phyloP scores from a whole-genome alignment of 2,888 invertebrate species.

The Philereme transversata region DNA sequence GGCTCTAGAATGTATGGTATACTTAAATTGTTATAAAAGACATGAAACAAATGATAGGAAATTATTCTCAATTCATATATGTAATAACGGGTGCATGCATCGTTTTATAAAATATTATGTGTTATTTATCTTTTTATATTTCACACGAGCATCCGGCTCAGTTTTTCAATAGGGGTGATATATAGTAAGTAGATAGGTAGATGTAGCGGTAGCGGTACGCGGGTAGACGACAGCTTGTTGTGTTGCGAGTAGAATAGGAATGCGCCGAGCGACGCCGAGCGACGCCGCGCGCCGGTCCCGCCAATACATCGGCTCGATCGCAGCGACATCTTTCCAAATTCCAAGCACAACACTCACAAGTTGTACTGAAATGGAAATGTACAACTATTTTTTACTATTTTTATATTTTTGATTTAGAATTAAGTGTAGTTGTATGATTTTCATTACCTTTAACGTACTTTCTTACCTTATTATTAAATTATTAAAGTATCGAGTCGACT shows the following conservation, averaged over 20 bases:
- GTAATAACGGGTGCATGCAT: constrained; percentile 81
- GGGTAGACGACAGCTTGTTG: constrained; percentile 51
- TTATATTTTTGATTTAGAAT: constrained; percentile 83
- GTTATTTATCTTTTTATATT: constrained; percentile 84
- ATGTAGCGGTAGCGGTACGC: constrained; percentile 34
- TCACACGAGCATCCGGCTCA: constrained; percentile 74
- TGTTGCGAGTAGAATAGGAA: constrained; percentile 30
- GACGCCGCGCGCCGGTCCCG: constrained; percentile 13
- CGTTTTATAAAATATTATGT: constrained; percentile 77
- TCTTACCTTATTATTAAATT: constrained; percentile 74
- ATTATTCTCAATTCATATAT: constrained; percentile 79
- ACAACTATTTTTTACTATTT: constrained; percentile 84
- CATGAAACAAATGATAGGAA: constrained; percentile 80
- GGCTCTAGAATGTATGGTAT: constrained; percentile 78
- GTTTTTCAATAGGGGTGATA: constrained; percentile 74
- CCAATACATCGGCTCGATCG: constrained; percentile 21
- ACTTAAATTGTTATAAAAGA: constrained; percentile 81
- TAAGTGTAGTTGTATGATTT: constrained; percentile 81
- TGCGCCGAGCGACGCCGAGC: too few species aligned
- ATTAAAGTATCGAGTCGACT: constrained; percentile 65
- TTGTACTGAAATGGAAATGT: constrained; percentile 72
- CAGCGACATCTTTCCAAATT: constrained; percentile 39
- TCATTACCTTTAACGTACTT: constrained; percentile 75
- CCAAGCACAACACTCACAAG: constrained; percentile 75
- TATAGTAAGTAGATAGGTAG: constrained; percentile 48